Percentiles rank a stretch among this genome's conserved stretches.
phyloP scores from a whole-genome alignment of 92 coral and sea anemone species.

The Meandrina meandrites region DNA sequence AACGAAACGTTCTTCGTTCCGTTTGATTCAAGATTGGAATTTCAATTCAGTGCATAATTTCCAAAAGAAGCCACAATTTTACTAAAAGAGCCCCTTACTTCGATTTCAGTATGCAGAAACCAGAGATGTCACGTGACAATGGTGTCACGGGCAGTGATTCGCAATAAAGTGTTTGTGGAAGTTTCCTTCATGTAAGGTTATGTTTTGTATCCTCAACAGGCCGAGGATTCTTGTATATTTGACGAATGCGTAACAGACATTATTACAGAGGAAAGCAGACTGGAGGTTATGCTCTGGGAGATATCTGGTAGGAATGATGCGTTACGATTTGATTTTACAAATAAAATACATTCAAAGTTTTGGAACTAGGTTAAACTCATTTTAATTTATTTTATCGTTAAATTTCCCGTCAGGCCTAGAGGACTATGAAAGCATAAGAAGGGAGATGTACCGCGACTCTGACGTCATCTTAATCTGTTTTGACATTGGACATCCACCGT shows the following conservation, averaged over 20 bases:
- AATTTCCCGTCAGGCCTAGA: conserved; percentile 73
- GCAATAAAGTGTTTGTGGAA: too few species aligned
- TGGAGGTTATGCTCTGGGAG: conserved; percentile 96
- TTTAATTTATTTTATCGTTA: neutral
- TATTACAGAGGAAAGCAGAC: conserved; percentile 73
- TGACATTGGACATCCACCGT: conserved; percentile 93
- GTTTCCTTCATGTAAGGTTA: neutral
- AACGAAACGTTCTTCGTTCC: too few species aligned
- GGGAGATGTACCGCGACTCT: conserved; percentile 87
- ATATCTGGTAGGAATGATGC: conserved; percentile 68
- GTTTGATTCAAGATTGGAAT: too few species aligned
- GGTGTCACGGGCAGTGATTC: too few species aligned
- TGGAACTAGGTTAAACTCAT: neutral
- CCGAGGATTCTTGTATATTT: conserved; percentile 87
- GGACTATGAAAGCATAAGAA: conserved; percentile 84
- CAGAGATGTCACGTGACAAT: too few species aligned
- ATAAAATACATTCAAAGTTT: neutral
- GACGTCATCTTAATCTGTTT: conserved; percentile 94
- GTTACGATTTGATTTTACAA: neutral
- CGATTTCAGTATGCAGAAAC: too few species aligned
- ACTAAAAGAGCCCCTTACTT: too few species aligned
- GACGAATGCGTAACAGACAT: conserved; percentile 98
- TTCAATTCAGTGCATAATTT: too few species aligned
- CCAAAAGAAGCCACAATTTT: too few species aligned
- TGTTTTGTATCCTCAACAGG: conserved; percentile 43